phyloP scores from a whole-genome alignment of 2,888 invertebrate species.

The Pantelozetes paolii region DNA sequence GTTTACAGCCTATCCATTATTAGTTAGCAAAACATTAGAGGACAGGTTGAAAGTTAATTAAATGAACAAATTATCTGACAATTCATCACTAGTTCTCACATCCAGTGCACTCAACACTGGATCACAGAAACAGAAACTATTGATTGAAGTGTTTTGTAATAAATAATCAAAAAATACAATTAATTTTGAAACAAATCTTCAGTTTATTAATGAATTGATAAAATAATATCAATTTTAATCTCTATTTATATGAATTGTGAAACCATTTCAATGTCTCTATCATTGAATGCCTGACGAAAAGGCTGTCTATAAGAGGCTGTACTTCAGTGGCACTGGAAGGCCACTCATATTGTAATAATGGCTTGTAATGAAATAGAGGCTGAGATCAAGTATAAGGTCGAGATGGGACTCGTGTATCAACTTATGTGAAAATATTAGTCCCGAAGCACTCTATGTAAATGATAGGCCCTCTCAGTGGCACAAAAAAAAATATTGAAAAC shows the following conservation, averaged over 20 bases:
- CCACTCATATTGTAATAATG: constrained; percentile 7
- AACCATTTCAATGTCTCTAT: background rate
- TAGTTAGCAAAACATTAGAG: background rate
- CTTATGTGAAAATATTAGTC: background rate
- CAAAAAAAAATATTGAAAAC: constrained; percentile 1
- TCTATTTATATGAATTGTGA: too few species aligned
- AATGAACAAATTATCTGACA: constrained; percentile 7
- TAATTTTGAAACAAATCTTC: too few species aligned
- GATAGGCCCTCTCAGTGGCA: background rate
- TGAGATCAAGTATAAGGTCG: constrained; percentile 27
- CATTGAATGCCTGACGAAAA: background rate
- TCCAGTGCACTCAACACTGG: too few species aligned
- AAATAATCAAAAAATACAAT: too few species aligned
- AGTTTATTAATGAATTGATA: background rate
- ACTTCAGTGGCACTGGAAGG: background rate
- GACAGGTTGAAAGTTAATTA: constrained; percentile 18
- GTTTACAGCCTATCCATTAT: background rate
- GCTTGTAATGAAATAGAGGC: background rate
- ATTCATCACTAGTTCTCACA: background rate
- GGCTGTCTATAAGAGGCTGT: constrained; percentile 11
- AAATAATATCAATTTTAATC: too few species aligned
- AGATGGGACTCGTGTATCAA: constrained; percentile 21
- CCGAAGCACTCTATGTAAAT: background rate
- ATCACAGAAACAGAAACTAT: too few species aligned
- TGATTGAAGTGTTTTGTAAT: background rate